Evolutionary conservation across 2,888 invertebrate species (phyloP).

Genomic region (Lycocerus yunnanus): DNA sequence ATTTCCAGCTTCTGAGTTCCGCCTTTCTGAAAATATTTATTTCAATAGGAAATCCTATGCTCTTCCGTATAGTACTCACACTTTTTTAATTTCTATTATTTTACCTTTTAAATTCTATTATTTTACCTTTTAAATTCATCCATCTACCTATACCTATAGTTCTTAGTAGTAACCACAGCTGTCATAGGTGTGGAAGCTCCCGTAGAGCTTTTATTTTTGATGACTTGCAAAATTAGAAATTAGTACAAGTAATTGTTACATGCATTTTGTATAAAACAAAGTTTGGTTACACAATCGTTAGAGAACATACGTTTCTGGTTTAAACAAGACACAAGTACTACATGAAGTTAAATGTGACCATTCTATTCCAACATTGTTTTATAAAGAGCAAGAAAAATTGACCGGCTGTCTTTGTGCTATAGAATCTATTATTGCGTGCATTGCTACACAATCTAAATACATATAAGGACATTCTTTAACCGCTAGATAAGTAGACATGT

Average conservation of each 20-base stretch:
- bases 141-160: not conserved
- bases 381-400: slow-evolving; percentile 52
- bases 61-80: too few species aligned
- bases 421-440: slow-evolving; percentile 53
- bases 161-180: slow-evolving; percentile 7
- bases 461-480: slow-evolving; percentile 55
- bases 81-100: too few species aligned
- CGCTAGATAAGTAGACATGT: slow-evolving; percentile 56
- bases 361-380: slow-evolving; percentile 51
- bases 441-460: slow-evolving; percentile 54
- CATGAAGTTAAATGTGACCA: slow-evolving; percentile 41
- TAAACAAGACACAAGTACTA: slow-evolving; percentile 18
- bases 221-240: slow-evolving; percentile 25
- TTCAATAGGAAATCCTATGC: too few species aligned
- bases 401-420: slow-evolving; percentile 53
- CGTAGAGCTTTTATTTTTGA: slow-evolving; percentile 29
- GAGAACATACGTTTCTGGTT: slow-evolving; percentile 14
- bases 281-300: slow-evolving; percentile 16
- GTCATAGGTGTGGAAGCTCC: slow-evolving; percentile 10
- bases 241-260: slow-evolving; percentile 23
- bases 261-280: slow-evolving; percentile 11
- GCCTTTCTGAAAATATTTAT: too few species aligned
- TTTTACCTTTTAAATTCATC: not conserved
- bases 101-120: not conserved
- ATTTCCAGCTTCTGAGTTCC: too few species aligned